Conservation (phyloP, 2,888 invertebrate genomes). For the Sepioteuthis lessoniana region DNA sequence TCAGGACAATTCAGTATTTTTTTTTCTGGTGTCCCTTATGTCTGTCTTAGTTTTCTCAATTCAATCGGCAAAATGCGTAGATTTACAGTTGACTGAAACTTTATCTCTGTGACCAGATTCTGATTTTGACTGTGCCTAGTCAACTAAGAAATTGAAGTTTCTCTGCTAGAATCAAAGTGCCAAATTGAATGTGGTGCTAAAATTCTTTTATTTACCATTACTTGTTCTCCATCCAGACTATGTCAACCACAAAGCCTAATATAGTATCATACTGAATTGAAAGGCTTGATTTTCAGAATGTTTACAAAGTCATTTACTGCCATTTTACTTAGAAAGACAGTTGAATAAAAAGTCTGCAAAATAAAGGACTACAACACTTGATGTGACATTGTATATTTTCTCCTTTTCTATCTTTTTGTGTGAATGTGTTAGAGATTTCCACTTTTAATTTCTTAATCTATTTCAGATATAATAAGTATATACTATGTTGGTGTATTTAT, state of each 20-base stretch:
- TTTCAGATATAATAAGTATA: too few species aligned
- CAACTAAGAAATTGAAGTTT: background rate
- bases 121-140: background rate
- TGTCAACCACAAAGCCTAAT: background rate
- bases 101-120: background rate
- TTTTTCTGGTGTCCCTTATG: background rate
- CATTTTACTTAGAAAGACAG: background rate
- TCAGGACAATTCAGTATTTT: background rate
- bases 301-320: background rate
- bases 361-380: background rate
- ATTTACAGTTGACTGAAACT: background rate
- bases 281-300: background rate
- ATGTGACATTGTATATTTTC: background rate
- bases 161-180: background rate
- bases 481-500: too few species aligned
- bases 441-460: too few species aligned
- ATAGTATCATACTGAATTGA: background rate
- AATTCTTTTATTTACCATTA: background rate
- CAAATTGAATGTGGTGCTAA: background rate
- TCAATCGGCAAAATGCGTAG: background rate
- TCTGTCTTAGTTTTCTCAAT: background rate
- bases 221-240: background rate
- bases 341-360: background rate
- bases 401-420: too few species aligned
- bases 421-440: too few species aligned